Base-by-base conservation (phyloP, 2,113 vertebrate species). In the Seriola dumerili region DNA sequence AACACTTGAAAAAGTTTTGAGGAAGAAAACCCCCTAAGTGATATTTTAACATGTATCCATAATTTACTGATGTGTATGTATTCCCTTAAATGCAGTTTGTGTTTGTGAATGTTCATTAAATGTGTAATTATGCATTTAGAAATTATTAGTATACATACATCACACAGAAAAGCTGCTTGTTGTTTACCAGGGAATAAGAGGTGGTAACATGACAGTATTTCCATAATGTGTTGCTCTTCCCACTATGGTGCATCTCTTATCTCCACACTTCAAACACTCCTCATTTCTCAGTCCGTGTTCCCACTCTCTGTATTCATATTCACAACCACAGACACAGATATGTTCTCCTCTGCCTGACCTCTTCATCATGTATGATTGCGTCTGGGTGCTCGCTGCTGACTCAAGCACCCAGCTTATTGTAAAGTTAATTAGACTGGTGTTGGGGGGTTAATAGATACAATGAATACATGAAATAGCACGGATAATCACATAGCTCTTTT, bases 281-380 rank as follows among this genome's bases (percentile, higher is more conserved):
- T 40, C 44, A 32, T 52, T 52, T n/a, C 71, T 61, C 54, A 42
- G 7, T n/a, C 77, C 19, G 1, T 80, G 34, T 40, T 82, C 25
- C 25, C 23, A 13, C 25, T 40, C 0, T 58, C 23, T 59, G 12
- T 55, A 46, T 78, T 69, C 69, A 59, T 17, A 72, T 68, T 72
- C 46, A 61, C 32, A 75, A 7, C 46, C 16, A 42, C 0, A 44
- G 44, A 25, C 75, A 14, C 6, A 23, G 61, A 52, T 48, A 14
- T 58, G 58, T 23, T 73, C 55, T 80, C 25, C 23, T 61, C 63
- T 23, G 48, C 23, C 61, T 54, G 23, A 42, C 63, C n/a, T 65
- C 6, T 61, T 40, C 16, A 63, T 40, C 16, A 58, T 72, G 66
- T 54, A 44, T 68, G 59, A 72, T 67, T 72, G 52, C 25, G 0